phyloP scores from a whole-genome alignment of 2,113 vertebrate species.

The Hylia prasina region DNA sequence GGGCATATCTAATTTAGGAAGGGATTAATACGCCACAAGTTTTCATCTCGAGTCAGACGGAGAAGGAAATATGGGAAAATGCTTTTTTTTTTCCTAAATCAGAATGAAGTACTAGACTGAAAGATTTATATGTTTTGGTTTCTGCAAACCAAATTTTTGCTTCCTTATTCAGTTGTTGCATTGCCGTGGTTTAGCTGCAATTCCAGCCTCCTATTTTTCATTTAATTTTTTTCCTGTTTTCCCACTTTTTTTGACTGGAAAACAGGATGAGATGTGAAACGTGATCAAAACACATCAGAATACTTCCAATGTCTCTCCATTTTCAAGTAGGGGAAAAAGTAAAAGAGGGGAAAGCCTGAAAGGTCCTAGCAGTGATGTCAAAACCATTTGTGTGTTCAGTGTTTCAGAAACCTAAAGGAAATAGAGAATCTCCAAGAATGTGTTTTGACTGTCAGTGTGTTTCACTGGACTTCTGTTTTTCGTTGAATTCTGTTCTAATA shows the following conservation, averaged over 20 bases:
- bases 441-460: background rate
- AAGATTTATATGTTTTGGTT: constrained; percentile 15
- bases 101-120: background rate
- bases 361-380: background rate
- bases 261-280: background rate
- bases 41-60: background rate
- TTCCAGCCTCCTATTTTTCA: background rate
- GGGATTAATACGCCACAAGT: background rate
- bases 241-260: background rate
- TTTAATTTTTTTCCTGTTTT: background rate
- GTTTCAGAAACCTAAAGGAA: background rate
- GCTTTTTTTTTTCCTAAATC: background rate
- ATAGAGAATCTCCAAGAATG: background rate
- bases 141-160: background rate
- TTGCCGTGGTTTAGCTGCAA: background rate
- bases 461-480: background rate
- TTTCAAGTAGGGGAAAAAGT: background rate
- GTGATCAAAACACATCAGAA: background rate
- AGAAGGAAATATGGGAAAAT: background rate
- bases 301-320: background rate
- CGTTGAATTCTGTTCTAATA: background rate
- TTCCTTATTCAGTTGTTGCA: background rate
- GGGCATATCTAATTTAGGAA: background rate
- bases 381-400: background rate
- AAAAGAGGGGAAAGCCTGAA: background rate